Base-by-base conservation (phyloP, 35 echinoderm and acorn worm species). In the Nesometra sesokonis region DNA sequence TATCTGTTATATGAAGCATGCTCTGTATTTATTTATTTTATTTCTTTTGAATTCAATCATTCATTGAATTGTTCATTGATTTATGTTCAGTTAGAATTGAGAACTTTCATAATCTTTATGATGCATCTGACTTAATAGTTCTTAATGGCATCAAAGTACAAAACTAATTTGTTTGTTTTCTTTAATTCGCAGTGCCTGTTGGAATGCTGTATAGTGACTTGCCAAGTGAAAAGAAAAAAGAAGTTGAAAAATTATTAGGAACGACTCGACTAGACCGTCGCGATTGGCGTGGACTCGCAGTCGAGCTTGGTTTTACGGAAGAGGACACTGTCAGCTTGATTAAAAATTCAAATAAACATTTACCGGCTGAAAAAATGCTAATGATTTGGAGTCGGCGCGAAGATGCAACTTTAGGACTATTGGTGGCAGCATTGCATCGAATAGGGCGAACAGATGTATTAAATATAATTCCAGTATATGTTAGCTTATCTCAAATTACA, bases 231-330 rank as follows among this genome's bases (percentile, higher is more conserved):
- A 89, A 81, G 34, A 82, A 35, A 82, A 76, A 57, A 27, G 87
- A 89, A 57, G 34, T 89, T 17, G 87, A 89, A 33, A 82, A 57
- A 32, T 19, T 81, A 17, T 35, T 89, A 19, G 87, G 87, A 17
- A 82, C 80, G 9, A 82, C 87, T 5, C 35, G 87, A 29, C 79
- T 89, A 29, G 87, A 89, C 47, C 33, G 80, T 21, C 87, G 87
- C 29, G 87, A 89, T 36, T 89, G 87, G 87, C 82, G 87, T 35
- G 87, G 87, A 33, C 77, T 82, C 3, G 87, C 87, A 0, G 30
- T 76, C 29, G 39, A 89, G 79, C 80, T 89, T 0, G 87, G 87
- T 21, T 89, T 89, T 67, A 47, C 87, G 0, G 87, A 89, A 46
- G 38, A 89, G 8, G 87, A 89, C 29, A 57, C 34, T 31, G 77